Conservation (phyloP, 2,888 invertebrate species). For the Drosophila anomelani region DNA sequence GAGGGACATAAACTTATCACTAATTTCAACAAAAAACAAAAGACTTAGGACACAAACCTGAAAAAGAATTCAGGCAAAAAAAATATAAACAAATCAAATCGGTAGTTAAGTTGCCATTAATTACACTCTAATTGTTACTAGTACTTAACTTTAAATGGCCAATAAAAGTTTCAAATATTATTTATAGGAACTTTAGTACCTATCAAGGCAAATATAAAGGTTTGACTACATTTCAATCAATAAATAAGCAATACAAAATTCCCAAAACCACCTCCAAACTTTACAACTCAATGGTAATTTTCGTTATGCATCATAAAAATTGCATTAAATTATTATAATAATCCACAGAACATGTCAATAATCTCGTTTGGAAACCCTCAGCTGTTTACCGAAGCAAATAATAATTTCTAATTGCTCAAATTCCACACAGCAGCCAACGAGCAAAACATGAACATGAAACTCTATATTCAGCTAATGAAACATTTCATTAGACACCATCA, state of each 20-base stretch:
- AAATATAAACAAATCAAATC: not conserved
- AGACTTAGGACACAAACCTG: slow-evolving; percentile 3
- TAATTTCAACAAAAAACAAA: not conserved
- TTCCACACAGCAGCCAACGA: slow-evolving; percentile 53
- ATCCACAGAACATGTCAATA: slow-evolving; percentile 3
- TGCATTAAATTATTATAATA: slow-evolving; percentile 7
- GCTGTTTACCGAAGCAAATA: slow-evolving; percentile 62
- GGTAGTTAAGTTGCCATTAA: not conserved
- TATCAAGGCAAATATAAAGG: not conserved
- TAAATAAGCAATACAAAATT: not conserved
- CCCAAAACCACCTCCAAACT: not conserved
- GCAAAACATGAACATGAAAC: slow-evolving; percentile 56
- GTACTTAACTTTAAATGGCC: not conserved
- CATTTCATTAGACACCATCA: slow-evolving; percentile 73
- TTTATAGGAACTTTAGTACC: too few species aligned
- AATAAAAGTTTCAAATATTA: not conserved
- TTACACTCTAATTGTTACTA: not conserved
- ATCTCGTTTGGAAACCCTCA: slow-evolving; percentile 25
- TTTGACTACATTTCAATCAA: not conserved
- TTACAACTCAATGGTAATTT: not conserved
- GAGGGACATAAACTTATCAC: not conserved
- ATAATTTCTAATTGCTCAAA: slow-evolving; percentile 79
- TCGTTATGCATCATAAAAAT: not conserved
- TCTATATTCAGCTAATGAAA: slow-evolving; percentile 69
- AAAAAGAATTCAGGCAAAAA: not conserved